phyloP scores from a whole-genome alignment of 2,888 invertebrate species.

The Scaeva pyrastri region DNA sequence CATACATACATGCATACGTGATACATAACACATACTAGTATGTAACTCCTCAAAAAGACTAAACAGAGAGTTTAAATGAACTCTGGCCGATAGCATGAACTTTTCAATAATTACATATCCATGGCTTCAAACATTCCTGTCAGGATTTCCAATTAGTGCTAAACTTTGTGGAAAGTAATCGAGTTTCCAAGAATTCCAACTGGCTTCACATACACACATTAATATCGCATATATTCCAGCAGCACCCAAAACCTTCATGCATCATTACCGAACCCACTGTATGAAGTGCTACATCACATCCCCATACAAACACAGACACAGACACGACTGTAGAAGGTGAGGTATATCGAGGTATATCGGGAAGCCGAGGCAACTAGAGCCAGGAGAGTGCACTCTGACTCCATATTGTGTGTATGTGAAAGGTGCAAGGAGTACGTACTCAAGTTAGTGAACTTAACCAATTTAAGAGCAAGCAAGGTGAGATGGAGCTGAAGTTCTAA shows the following conservation, averaged over 20 bases:
- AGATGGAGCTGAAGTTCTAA: slow-evolving; percentile 64
- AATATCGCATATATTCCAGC: slow-evolving; percentile 48
- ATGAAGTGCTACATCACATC: slow-evolving; percentile 65
- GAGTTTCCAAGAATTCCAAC: slow-evolving; percentile 77
- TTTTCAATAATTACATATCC: slow-evolving; percentile 77
- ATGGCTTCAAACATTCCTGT: slow-evolving; percentile 77
- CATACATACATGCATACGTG: background rate
- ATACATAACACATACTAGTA: no score
- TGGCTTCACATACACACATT: slow-evolving; percentile 39
- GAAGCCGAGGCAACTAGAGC: background rate
- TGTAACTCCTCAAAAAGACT: slow-evolving; percentile 22
- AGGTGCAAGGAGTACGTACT: slow-evolving; percentile 58
- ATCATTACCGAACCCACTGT: slow-evolving; percentile 60
- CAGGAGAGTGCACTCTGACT: slow-evolving; percentile 33
- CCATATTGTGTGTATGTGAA: slow-evolving; percentile 8
- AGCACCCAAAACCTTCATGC: slow-evolving; percentile 47
- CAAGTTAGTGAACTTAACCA: slow-evolving; percentile 72
- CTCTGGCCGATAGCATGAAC: slow-evolving; percentile 69
- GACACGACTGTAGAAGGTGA: no score
- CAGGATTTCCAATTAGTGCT: slow-evolving; percentile 78
- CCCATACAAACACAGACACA: background rate
- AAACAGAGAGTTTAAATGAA: slow-evolving; percentile 33
- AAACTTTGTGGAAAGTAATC: slow-evolving; percentile 78
- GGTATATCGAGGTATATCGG: background rate
- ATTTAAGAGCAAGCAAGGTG: slow-evolving; percentile 73